Evolutionary conservation across 2,113 vertebrate genomes (phyloP).

Genomic region (Laterallus jamaicensis): DNA sequence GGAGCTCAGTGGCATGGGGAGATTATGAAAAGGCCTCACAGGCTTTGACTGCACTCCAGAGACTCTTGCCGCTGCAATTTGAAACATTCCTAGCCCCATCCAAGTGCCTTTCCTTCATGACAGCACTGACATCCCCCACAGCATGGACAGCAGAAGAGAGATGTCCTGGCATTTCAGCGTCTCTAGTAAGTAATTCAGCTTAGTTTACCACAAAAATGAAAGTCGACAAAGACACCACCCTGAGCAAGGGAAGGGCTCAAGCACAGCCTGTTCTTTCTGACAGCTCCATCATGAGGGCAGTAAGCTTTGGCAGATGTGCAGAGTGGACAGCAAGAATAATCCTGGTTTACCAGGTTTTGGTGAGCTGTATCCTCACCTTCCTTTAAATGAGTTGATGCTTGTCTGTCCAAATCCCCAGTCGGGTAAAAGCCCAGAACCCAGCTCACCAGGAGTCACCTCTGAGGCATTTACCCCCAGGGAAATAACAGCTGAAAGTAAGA

Average conservation of each 20-base stretch:
- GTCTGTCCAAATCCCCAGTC: background rate
- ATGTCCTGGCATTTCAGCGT: background rate
- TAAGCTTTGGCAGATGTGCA: background rate
- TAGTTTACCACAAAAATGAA: background rate
- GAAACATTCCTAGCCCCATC: background rate
- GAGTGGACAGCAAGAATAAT: background rate
- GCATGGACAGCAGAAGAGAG: background rate
- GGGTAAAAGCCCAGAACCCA: background rate
- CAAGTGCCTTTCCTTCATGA: background rate
- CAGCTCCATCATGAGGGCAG: background rate
- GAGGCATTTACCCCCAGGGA: background rate
- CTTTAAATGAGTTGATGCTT: background rate
- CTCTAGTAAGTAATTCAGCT: background rate
- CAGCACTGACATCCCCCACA: background rate
- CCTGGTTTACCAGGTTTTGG: rapidly evolving
- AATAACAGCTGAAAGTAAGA: background rate
- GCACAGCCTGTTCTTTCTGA: background rate
- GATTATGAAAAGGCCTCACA: background rate
- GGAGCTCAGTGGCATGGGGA: background rate
- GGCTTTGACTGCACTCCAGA: background rate
- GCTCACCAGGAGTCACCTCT: background rate
- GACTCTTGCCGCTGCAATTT: background rate
- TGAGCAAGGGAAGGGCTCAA: background rate
- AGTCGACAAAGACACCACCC: background rate
- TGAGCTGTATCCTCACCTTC: background rate